phyloP scores from a whole-genome alignment of 1,140 invertebrate genomes.

The Drosophila nasuta region DNA sequence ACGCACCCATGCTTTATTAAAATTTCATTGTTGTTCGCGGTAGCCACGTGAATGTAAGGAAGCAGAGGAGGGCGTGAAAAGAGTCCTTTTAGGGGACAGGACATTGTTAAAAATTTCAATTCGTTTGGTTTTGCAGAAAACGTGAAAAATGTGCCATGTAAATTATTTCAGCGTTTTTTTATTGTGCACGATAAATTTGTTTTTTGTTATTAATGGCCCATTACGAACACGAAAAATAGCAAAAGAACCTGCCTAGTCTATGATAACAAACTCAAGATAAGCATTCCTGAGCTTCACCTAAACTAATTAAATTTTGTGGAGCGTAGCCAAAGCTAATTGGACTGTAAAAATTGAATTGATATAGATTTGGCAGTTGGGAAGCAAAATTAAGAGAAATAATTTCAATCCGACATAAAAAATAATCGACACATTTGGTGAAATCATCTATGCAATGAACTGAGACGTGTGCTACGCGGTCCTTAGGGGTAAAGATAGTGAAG shows the following conservation, averaged over 20 bases:
- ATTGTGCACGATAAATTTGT: conserved; percentile 82
- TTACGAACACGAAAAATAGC: conserved; percentile 7
- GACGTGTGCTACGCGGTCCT: conserved; percentile 37
- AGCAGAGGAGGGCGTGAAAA: conserved; percentile 2
- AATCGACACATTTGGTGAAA: conserved; percentile 64
- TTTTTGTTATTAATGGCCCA: conserved; percentile 79
- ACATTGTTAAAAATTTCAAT: conserved; percentile 80
- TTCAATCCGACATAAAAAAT: conserved; percentile 69
- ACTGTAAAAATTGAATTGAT: conserved; percentile 17
- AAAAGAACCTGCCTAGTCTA: conserved; percentile 11
- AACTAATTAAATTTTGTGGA: conserved; percentile 58
- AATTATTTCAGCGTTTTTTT: conserved; percentile 78
- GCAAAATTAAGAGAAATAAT: background rate
- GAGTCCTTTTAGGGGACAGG: conserved; percentile 65
- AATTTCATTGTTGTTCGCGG: conserved; percentile 62
- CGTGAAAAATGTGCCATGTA: conserved; percentile 81
- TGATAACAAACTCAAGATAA: conserved; percentile 66
- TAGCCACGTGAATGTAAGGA: background rate
- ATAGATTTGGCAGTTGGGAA: conserved; percentile 7
- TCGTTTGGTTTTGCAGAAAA: conserved; percentile 56
- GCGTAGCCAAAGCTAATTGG: conserved; percentile 41
- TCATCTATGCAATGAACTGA: conserved; percentile 74
- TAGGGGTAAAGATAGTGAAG: background rate
- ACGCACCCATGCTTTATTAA: conserved; percentile 77
- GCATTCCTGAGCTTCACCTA: conserved; percentile 22